Evolutionary conservation across 1,140 invertebrate genomes (phyloP), one percentile per base, ranked within the genome.

Genomic region (Camponotus floridanus): DNA sequence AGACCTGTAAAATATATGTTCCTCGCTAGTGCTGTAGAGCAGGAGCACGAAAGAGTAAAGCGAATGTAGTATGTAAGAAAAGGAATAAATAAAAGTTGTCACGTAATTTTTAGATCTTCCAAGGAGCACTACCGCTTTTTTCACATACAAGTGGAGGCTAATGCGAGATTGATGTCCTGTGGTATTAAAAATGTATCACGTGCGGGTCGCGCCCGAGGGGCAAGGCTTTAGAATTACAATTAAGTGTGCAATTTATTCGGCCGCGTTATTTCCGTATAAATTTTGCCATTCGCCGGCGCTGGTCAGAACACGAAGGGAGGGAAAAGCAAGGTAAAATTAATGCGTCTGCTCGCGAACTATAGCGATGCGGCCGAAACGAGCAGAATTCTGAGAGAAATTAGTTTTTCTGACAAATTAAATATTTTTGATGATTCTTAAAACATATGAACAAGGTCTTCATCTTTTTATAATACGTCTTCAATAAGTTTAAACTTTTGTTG

Each of bases 101-200:
- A 26, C 71, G 42, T 64, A 86, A 90, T 86, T 89, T 26, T 31
- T 33, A 57, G 59, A 68, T 79, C 57, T 76, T 83, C 55, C 61
- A 33, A 90, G 61, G 42, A 33, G 33, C 62, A 45, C 21, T 42
- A 18, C 21, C 68, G 26, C 26, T 31, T 79, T 80, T 79, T 65
- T 7, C 68, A 31, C 59, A 55, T 68, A 62, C 67, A 78, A 62
- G 26, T 6, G 13, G 57, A 57, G 74, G 76, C 86, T 92, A 92
- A 92, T 91, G 91, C 81, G 85, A 90, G 91, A 92, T 92, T 92
- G 92, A 92, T 92, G 87, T 78, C 86, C 87, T 51, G 86, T 71
- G 80, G 84, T 90, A 92, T 92, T 92, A 92, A 92, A 92, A 92
- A 92, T 92, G 88, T 92, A 92, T 92, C 87, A 92, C 87, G 86